Base-by-base conservation (phyloP, 2,888 invertebrate species). In the Cataglyphis rosenhaueri region DNA sequence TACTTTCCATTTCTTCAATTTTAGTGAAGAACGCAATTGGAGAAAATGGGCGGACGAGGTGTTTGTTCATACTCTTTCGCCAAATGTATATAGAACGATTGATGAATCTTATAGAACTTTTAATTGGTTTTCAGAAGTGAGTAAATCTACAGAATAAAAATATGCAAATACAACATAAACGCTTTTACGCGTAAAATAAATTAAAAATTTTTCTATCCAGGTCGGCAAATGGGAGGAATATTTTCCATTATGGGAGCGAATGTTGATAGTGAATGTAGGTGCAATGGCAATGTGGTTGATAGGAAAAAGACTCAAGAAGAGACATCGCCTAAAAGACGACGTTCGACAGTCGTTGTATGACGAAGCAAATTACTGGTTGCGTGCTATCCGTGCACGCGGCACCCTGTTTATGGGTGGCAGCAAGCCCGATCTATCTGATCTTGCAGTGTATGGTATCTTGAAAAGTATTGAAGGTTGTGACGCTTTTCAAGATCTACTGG, bases 221-320 rank as follows among this genome's bases (percentile, higher is more conserved):
- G 97, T 97, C 12, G 99, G 99, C 0, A 97, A 98, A 85, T 99
- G 99, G 99, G 96, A 97, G 81, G 96, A 97, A 81, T 96, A 97
- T 90, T 99, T 99, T 94, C 97, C 98, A 0, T 93, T 95, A 0
- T 98, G 98, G 97, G 99, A 99, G 94, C 96, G 98, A 86, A 95
- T 96, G 66, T 94, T 98, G 52, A 98, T 99, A 95, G 97, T 99
- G 0, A 98, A 99, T 93, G 96, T 98, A 0, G 99, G 99, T 4
- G 98, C 99, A 0, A 95, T 96, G 6, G 99, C 98, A 0, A 99
- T 99, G 99, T 99, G 97, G 96, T 92, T 98, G 44, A 97, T 99
- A 88, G 97, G 98, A 0, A 99, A 98, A 94, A 95, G 97, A 85
- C 95, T 99, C 15, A 98, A 99, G 94, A 97, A 97, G 91, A 97